Conservation (phyloP, 2,797 vertebrate species). For the Nyctalus aviator region DNA sequence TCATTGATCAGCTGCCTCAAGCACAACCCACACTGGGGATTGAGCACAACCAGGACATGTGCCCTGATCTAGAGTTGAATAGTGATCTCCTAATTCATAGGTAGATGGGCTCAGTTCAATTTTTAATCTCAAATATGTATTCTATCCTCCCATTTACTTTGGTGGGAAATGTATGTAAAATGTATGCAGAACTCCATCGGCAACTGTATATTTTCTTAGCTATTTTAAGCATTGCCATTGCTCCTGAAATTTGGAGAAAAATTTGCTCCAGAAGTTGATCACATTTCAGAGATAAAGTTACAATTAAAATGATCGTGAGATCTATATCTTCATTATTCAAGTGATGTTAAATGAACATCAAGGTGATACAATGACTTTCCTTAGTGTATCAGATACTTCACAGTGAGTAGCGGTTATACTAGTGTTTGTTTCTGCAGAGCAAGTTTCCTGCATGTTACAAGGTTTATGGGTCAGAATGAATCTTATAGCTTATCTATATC, state of each 20-base stretch:
- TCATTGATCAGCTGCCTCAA: too few species aligned
- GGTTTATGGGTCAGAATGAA: accelerated
- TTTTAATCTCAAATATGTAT: constrained; percentile 15
- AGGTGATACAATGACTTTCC: background rate
- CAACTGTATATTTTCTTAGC: too few species aligned
- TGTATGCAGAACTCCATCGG: background rate
- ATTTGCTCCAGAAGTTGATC: constrained; percentile 10
- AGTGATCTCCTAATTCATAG: too few species aligned
- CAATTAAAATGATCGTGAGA: background rate
- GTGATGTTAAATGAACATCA: background rate
- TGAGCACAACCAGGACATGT: too few species aligned
- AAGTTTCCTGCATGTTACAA: accelerated
- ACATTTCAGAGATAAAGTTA: constrained; percentile 25
- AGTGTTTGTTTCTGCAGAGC: background rate
- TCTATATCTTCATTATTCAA: background rate
- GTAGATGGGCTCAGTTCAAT: background rate
- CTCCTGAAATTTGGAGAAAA: constrained; percentile 24
- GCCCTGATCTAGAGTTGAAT: too few species aligned
- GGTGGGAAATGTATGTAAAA: background rate
- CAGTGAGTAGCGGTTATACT: background rate
- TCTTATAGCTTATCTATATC: background rate
- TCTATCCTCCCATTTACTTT: background rate
- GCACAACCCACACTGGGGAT: too few species aligned
- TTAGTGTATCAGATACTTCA: background rate
- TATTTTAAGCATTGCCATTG: too few species aligned